A percentile compares a stretch with the other conserved stretches of the same genome.
Evolutionary conservation across 2,113 vertebrate genomes (phyloP).

Genomic region (Syngnathus typhle): DNA sequence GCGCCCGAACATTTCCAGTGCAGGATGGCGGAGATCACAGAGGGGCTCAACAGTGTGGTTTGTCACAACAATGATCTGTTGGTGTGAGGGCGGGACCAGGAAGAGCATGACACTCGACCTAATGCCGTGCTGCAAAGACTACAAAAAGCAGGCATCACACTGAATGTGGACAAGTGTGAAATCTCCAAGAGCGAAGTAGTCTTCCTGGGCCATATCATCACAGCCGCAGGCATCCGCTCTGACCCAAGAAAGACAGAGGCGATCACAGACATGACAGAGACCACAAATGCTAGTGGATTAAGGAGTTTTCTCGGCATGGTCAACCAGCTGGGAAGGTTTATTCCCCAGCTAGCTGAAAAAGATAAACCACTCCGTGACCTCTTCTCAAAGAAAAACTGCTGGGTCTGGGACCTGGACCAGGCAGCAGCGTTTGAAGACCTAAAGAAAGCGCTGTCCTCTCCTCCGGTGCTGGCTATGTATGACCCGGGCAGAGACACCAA

Average conservation of each 20-base stretch:
- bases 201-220: slow-evolving; percentile 23
- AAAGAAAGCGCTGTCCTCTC: not conserved
- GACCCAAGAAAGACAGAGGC: slow-evolving; percentile 18
- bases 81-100: slow-evolving; percentile 1
- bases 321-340: not conserved
- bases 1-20: slow-evolving; percentile 1
- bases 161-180: slow-evolving; percentile 26
- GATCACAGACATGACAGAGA: not conserved
- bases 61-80: slow-evolving; percentile 12
- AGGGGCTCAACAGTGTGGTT: too few species aligned
- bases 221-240: not conserved
- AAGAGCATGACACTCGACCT: slow-evolving; percentile 17
- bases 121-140: slow-evolving; percentile 7
- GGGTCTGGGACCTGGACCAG: not conserved
- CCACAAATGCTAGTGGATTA: not conserved
- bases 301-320: not conserved
- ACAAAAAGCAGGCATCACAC: slow-evolving; percentile 22
- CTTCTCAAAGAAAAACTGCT: not conserved
- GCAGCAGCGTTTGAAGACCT: not conserved
- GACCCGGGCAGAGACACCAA: too few species aligned
- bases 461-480: not conserved
- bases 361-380: not conserved
- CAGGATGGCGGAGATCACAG: too few species aligned
- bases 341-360: not conserved
- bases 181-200: not conserved